Conservation (phyloP, 2,113 vertebrate genomes). For the Camelus dromedarius region DNA sequence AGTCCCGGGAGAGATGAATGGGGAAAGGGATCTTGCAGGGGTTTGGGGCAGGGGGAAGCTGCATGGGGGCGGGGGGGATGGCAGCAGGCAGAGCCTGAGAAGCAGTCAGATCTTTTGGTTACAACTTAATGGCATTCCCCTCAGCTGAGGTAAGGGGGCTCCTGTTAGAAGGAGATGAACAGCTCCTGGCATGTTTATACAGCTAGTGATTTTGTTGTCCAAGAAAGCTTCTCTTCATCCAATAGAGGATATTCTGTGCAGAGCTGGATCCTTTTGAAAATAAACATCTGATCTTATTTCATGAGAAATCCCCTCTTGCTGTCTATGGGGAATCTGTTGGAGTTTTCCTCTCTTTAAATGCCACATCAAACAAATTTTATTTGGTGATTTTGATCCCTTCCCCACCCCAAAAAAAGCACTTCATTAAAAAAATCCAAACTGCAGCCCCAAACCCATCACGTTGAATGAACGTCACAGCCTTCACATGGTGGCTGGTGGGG, state of each 20-base stretch:
- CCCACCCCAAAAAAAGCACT: background rate
- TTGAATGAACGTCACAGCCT: background rate
- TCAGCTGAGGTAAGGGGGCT: slow-evolving; percentile 74
- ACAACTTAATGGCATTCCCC: slow-evolving; percentile 71
- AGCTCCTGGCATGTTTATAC: slow-evolving; percentile 75
- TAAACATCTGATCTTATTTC: slow-evolving; percentile 80
- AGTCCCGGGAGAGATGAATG: background rate
- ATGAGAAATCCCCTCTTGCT: background rate
- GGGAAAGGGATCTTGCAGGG: background rate
- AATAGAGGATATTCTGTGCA: slow-evolving; percentile 77
- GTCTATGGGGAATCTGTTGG: background rate
- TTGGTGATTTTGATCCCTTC: background rate
- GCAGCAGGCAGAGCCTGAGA: background rate
- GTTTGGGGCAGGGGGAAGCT: background rate
- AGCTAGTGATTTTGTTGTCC: slow-evolving; percentile 78
- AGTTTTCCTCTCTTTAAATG: slow-evolving; percentile 51
- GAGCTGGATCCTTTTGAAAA: slow-evolving; percentile 78
- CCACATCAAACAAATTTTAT: slow-evolving; percentile 5
- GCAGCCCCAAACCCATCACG: background rate
- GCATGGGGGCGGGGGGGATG: background rate
- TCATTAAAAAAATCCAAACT: background rate
- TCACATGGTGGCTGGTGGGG: background rate
- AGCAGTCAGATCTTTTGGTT: slow-evolving; percentile 44
- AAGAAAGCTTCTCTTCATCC: slow-evolving; percentile 76
- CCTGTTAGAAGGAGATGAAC: slow-evolving; percentile 72